phyloP scores from a whole-genome alignment of 2,113 vertebrate species.

The Pterocles burchelli region DNA sequence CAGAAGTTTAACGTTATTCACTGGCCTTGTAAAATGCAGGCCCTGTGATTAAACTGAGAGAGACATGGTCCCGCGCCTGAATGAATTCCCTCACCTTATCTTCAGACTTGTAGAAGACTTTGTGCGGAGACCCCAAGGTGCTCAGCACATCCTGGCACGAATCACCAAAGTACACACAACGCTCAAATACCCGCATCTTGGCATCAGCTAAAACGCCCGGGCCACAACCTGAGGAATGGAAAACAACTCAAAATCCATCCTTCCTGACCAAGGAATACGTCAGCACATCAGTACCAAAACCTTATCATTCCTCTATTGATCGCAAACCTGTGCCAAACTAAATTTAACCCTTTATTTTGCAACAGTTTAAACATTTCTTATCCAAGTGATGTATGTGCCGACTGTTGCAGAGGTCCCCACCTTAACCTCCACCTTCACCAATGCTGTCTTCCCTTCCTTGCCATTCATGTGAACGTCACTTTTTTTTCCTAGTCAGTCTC shows the following conservation, averaged over 20 bases:
- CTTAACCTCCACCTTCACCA: not conserved
- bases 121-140: conserved; percentile 94
- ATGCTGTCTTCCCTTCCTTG: not conserved
- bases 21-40: not conserved
- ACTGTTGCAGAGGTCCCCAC: not conserved
- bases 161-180: conserved; percentile 93
- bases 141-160: conserved; percentile 97
- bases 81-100: conserved; percentile 85
- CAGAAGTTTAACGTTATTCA: not conserved
- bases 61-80: not conserved
- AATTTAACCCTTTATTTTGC: not conserved
- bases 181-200: conserved; percentile 91
- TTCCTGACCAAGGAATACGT: not conserved
- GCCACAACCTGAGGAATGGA: conserved; percentile 81
- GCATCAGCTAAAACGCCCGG: conserved; percentile 89
- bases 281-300: not conserved
- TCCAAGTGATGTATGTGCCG: accelerated
- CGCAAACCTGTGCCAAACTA: not conserved
- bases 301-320: not conserved
- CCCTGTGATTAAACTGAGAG: not conserved
- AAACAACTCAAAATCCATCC: not conserved
- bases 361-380: not conserved
- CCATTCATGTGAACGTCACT: not conserved
- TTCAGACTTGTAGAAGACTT: conserved; percentile 98
- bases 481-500: not conserved